Conservation (phyloP, 2,888 invertebrate genomes). For the Polydrusus tereticollis region DNA sequence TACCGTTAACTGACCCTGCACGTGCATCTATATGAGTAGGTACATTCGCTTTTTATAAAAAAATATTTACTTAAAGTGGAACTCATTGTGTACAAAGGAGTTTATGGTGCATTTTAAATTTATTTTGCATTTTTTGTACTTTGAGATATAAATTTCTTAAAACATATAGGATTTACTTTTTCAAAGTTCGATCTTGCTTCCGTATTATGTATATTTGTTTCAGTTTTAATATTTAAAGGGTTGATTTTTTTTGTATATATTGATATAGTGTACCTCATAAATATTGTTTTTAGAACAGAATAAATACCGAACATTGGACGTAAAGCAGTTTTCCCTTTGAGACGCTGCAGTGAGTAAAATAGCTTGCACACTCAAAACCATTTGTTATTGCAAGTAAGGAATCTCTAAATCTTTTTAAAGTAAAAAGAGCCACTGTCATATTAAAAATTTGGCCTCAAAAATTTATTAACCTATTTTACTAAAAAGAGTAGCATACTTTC, state of each 20-base stretch:
- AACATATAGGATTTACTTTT: slow-evolving; percentile 13
- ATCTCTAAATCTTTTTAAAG: background rate
- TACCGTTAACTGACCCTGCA: no score
- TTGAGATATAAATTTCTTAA: background rate
- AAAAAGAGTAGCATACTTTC: background rate
- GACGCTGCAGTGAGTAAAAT: background rate
- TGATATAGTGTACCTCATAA: slow-evolving; percentile 1
- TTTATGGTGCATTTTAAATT: background rate
- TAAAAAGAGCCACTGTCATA: slow-evolving; percentile 2
- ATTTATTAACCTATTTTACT: background rate
- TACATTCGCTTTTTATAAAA: no score
- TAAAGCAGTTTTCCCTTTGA: background rate
- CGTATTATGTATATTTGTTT: slow-evolving; percentile 27
- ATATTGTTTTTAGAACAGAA: background rate
- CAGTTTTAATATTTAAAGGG: slow-evolving; percentile 32
- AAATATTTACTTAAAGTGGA: background rate
- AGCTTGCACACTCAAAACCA: background rate
- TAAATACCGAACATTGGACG: background rate
- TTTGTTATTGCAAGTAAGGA: background rate
- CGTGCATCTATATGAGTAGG: no score
- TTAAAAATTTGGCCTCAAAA: slow-evolving; percentile 2
- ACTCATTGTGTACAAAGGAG: background rate
- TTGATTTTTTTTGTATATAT: slow-evolving; percentile 39
- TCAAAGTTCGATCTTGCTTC: slow-evolving; percentile 28
- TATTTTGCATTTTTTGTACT: slow-evolving; percentile 26